phyloP scores from a whole-genome alignment of 2,888 invertebrate genomes.

The Eristalis arbustorum region DNA sequence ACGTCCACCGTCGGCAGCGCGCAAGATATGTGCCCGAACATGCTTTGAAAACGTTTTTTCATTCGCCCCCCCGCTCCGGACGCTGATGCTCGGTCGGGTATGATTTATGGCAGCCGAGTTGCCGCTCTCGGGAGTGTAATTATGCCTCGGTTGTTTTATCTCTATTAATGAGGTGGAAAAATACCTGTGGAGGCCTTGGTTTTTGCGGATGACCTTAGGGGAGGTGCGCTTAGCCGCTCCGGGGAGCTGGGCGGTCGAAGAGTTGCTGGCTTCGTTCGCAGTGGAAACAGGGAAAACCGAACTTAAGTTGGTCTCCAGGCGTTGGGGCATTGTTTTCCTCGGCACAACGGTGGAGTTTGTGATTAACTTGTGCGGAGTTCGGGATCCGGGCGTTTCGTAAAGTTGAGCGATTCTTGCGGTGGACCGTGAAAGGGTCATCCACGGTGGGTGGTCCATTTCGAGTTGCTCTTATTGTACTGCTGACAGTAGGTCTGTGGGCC shows the following conservation, averaged over 20 bases:
- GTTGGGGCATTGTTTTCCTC: not conserved
- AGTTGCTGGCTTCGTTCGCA: not conserved
- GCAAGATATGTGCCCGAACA: constrained; percentile 4
- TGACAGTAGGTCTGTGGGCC: no score
- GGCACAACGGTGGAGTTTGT: not conserved
- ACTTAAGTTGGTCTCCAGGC: not conserved
- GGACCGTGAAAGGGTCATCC: not conserved
- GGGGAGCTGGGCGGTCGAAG: not conserved
- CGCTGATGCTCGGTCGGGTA: constrained; percentile 31
- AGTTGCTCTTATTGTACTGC: no score
- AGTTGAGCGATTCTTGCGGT: not conserved
- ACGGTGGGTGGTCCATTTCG: not conserved
- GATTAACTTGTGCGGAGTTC: not conserved
- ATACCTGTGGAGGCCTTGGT: constrained; percentile 46
- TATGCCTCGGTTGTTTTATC: constrained; percentile 58
- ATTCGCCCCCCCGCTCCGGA: not conserved
- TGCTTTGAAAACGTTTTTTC: not conserved
- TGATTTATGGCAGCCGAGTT: constrained; percentile 50
- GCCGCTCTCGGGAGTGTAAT: constrained; percentile 49
- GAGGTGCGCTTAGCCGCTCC: constrained; percentile 10
- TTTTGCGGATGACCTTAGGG: constrained; percentile 25
- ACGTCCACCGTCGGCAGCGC: no score
- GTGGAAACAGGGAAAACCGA: not conserved
- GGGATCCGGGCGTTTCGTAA: not conserved
- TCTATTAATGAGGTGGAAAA: constrained; percentile 64